phyloP scores from a whole-genome alignment of 1,140 invertebrate genomes.

The Ceratoteleas bidentatus region DNA sequence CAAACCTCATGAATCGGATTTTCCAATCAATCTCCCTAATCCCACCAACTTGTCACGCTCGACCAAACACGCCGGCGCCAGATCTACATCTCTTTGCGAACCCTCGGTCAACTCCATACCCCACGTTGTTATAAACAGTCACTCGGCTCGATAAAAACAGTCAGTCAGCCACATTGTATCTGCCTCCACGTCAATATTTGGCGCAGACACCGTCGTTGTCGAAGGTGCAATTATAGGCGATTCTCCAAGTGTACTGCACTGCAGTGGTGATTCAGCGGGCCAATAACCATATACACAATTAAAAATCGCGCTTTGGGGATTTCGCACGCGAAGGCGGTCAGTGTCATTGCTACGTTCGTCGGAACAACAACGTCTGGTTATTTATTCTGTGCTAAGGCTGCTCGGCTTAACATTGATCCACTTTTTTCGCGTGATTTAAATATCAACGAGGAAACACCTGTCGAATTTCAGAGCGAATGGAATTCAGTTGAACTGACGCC shows the following conservation, averaged over 20 bases:
- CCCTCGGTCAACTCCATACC: no score
- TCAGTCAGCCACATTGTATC: no score
- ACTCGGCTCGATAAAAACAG: no score
- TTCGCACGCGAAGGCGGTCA: conserved; percentile 29
- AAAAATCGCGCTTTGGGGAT: conserved; percentile 29
- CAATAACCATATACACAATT: conserved; percentile 41
- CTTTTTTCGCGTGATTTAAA: conserved; percentile 17
- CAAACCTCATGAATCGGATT: no score
- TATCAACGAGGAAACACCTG: conserved; percentile 9
- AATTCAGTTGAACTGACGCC: background rate
- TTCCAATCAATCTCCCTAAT: no score
- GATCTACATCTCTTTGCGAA: no score
- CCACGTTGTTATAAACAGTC: no score
- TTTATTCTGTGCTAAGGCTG: conserved; percentile 55
- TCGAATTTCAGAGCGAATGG: background rate
- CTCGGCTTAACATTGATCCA: conserved; percentile 35
- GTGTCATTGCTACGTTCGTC: conserved; percentile 26
- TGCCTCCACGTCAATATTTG: background rate
- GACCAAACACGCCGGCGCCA: no score
- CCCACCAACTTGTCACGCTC: no score
- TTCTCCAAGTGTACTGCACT: conserved; percentile 37
- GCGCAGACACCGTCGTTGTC: background rate
- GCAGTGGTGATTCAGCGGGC: conserved; percentile 35
- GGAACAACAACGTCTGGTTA: conserved; percentile 34
- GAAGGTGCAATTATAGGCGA: conserved; percentile 18